Conservation (phyloP, 2,797 vertebrate species). For the Tamandua tetradactyla region DNA sequence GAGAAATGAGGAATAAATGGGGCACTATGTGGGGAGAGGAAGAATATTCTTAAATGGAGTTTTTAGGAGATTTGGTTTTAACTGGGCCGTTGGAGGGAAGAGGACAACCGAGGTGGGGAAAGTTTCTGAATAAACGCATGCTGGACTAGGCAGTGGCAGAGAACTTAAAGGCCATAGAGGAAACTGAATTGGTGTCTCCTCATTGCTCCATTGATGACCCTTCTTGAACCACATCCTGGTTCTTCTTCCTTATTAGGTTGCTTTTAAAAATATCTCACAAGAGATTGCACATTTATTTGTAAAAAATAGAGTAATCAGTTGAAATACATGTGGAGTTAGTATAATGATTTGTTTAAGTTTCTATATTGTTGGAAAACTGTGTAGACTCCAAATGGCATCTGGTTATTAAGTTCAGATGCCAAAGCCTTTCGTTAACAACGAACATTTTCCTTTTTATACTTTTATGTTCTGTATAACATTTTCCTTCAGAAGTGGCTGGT, state of each 20-base stretch:
- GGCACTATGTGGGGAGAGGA: background rate
- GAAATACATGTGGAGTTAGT: background rate
- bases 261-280: conserved; percentile 53
- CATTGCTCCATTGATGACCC: background rate
- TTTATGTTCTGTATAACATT: background rate
- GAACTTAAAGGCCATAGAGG: background rate
- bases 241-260: conserved; percentile 36
- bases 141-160: rapidly evolving
- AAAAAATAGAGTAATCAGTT: conserved; percentile 48
- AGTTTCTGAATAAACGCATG: background rate
- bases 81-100: background rate
- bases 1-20: background rate
- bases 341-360: conserved; percentile 56
- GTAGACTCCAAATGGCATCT: conserved; percentile 26
- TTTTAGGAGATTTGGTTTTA: conserved; percentile 5
- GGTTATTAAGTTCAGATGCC: conserved; percentile 57
- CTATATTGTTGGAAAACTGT: conserved; percentile 50
- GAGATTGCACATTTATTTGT: background rate
- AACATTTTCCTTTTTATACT: background rate
- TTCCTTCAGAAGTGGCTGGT: conserved; percentile 49
- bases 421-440: conserved; percentile 23
- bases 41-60: background rate
- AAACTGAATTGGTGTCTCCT: background rate
- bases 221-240: background rate
- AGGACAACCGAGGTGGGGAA: background rate